Conservation (phyloP, 2,113 vertebrate genomes). For the Pachycephala philippinensis region DNA sequence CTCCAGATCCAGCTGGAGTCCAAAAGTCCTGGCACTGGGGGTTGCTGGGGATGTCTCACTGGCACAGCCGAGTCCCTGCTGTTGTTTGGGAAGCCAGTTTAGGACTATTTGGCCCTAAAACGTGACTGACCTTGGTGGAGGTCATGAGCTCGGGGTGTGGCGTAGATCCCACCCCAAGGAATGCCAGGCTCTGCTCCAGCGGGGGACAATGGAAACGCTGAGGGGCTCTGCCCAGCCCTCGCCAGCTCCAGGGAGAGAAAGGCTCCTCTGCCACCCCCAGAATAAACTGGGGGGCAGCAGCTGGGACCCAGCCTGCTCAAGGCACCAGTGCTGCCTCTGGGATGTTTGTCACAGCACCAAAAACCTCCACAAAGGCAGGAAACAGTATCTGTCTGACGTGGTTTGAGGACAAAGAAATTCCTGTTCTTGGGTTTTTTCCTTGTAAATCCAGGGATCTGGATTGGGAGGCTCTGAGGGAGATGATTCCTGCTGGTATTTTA, state of each 20-base stretch:
- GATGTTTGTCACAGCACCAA: not conserved
- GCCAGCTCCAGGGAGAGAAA: not conserved
- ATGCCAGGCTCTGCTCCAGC: fast-evolving
- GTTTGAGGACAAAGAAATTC: not conserved
- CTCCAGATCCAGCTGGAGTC: not conserved
- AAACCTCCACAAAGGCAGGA: not conserved
- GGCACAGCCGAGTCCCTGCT: not conserved
- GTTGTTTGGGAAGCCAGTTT: not conserved
- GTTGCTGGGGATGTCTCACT: not conserved
- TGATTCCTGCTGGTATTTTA: not conserved
- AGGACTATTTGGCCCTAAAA: not conserved
- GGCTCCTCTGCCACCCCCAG: not conserved
- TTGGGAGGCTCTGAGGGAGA: not conserved
- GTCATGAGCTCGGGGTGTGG: not conserved
- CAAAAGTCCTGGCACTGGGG: not conserved
- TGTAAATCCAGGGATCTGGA: not conserved
- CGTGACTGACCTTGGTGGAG: slow-evolving; percentile 16
- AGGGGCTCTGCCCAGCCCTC: not conserved
- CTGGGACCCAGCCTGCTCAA: not conserved
- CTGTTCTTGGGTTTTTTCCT: not conserved
- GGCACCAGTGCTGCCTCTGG: not conserved
- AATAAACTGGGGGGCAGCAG: not conserved
- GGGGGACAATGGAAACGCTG: fast-evolving
- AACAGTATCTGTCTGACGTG: not conserved
- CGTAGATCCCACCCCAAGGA: not conserved